A percentile compares a stretch with the other conserved stretches of the same genome.
These are phyloP conservation scores for Phymanthus crucifer DNA, from an alignment of 92 coral and sea anemone species.

Conservation along the genomic window DNA sequence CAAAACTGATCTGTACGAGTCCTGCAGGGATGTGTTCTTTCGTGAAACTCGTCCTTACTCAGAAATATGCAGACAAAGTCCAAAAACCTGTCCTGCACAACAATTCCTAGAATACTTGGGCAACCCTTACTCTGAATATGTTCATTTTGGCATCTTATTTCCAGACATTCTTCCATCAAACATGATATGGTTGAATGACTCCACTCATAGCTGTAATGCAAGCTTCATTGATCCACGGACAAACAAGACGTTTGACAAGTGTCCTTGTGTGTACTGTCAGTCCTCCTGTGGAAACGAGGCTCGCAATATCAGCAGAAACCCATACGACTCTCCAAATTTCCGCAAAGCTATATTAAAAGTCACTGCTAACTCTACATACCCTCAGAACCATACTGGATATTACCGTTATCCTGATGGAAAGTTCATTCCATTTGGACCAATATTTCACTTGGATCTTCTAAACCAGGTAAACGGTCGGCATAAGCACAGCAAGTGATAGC, in stretches of 20 bases:
- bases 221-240: slow-evolving; percentile 59
- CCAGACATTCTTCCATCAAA: slow-evolving; percentile 35
- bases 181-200: slow-evolving; percentile 58
- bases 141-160: slow-evolving; percentile 38
- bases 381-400: slow-evolving; percentile 40
- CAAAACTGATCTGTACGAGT: slow-evolving; percentile 72
- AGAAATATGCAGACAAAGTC: slow-evolving; percentile 64
- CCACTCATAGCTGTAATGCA: slow-evolving; percentile 57
- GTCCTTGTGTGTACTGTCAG: slow-evolving; percentile 69
- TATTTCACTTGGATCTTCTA: slow-evolving; percentile 57
- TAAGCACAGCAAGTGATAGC: no score
- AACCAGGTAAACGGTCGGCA: slow-evolving; percentile 42
- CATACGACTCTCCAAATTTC: not conserved
- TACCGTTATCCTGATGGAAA: slow-evolving; percentile 29
- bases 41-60: slow-evolving; percentile 69
- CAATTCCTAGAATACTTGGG: slow-evolving; percentile 64
- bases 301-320: not conserved
- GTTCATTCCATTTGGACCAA: slow-evolving; percentile 66
- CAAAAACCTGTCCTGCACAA: slow-evolving; percentile 62
- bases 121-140: slow-evolving; percentile 29
- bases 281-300: slow-evolving; percentile 32
- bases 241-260: slow-evolving; percentile 37
- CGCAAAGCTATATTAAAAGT: not conserved
- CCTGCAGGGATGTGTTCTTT: slow-evolving; percentile 80
- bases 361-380: slow-evolving; percentile 19